These are phyloP conservation scores for Leptinotarsa rubiginosa DNA, from an alignment of 2,888 invertebrate genomes.

Conservation along the genomic window DNA sequence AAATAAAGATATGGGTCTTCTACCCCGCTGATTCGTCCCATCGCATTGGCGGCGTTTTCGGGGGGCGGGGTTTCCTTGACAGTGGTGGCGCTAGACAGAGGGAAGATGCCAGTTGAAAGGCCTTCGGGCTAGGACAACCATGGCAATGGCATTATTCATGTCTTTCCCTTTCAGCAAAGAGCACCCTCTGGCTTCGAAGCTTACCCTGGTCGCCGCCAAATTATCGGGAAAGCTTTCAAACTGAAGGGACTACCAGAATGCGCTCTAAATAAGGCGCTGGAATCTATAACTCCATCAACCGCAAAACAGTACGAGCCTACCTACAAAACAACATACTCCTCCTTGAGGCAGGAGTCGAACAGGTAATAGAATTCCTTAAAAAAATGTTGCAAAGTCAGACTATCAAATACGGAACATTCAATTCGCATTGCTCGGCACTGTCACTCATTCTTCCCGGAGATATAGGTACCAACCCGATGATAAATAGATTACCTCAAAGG, in stretches of 20 bases:
- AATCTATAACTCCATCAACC: constrained; percentile 46
- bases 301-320: constrained; percentile 45
- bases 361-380: constrained; percentile 6
- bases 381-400: background rate
- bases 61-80: too few relatives aligned
- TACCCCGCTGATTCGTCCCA: too few relatives aligned
- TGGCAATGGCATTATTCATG: too few relatives aligned
- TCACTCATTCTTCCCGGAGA: constrained; percentile 40
- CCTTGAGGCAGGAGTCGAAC: background rate
- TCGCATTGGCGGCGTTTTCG: too few relatives aligned
- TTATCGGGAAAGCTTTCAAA: constrained; percentile 44
- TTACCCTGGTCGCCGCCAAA: constrained; percentile 42
- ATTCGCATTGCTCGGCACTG: constrained; percentile 48
- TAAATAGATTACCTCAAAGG: constrained; percentile 49
- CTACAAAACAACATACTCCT: constrained; percentile 27
- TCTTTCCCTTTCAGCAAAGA: background rate
- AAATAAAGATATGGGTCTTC: too few relatives aligned
- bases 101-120: too few relatives aligned
- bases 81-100: too few relatives aligned
- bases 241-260: constrained; percentile 35
- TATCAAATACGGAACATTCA: constrained; percentile 44
- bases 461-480: constrained; percentile 35
- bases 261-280: constrained; percentile 40
- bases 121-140: too few relatives aligned
- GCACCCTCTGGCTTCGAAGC: constrained; percentile 20